A percentile compares a stretch with the other conserved stretches of the same genome.
Evolutionary conservation across 1,140 invertebrate genomes (phyloP).

Genomic region (Himalopsyche phryganea): DNA sequence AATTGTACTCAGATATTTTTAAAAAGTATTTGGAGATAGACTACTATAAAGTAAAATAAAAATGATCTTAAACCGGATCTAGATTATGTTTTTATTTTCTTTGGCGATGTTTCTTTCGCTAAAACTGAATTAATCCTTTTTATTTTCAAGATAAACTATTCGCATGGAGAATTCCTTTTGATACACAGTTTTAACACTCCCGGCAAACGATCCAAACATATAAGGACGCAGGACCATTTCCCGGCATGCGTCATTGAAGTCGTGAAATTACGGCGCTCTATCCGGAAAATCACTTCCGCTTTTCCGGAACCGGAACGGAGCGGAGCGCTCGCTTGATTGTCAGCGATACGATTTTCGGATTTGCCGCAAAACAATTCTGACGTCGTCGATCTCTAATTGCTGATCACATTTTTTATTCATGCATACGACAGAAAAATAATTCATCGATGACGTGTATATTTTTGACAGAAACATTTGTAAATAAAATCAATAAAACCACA

Average conservation of each 20-base stretch:
- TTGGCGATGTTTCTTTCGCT: too few species aligned
- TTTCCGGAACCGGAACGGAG: neutral
- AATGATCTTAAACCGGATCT: too few species aligned
- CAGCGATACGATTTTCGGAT: neutral
- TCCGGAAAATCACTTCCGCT: constrained; percentile 13
- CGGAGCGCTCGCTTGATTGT: neutral
- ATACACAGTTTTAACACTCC: neutral
- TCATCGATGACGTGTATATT: neutral
- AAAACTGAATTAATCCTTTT: too few species aligned
- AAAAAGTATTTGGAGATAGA: too few species aligned
- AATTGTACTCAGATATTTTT: too few species aligned
- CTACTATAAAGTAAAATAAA: too few species aligned
- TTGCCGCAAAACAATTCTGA: neutral
- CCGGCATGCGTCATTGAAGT: constrained; percentile 18
- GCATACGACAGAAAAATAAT: neutral
- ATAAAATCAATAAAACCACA: too few species aligned
- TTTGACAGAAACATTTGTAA: neutral
- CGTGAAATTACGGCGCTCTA: constrained; percentile 9
- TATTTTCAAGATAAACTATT: too few species aligned
- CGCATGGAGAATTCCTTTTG: too few species aligned
- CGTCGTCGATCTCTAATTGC: neutral
- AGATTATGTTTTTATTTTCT: too few species aligned
- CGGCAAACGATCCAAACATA: neutral
- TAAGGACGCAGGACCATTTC: neutral
- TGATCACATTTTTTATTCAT: neutral